Evolutionary conservation across 2,113 vertebrate genomes (phyloP).

Genomic region (Arothron firmamentum): DNA sequence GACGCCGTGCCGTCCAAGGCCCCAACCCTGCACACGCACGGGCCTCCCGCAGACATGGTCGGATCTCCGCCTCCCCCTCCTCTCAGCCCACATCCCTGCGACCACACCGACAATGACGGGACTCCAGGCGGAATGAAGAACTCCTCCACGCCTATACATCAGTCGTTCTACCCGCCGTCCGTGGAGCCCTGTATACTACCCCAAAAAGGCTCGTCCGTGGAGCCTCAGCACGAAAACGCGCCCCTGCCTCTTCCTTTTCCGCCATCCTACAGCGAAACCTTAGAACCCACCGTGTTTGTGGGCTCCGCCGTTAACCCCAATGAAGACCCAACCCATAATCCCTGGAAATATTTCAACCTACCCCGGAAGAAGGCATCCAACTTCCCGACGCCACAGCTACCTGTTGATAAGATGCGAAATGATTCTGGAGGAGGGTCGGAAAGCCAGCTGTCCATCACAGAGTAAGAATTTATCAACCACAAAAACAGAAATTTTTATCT

Average conservation of each 20-base stretch:
- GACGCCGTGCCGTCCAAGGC: constrained; percentile 79
- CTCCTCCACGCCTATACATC: constrained; percentile 89
- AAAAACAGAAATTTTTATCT: background rate
- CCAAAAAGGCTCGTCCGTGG: constrained; percentile 82
- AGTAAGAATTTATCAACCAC: constrained; percentile 75
- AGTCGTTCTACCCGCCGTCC: constrained; percentile 90
- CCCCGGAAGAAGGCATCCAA: constrained; percentile 86
- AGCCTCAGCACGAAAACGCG: constrained; percentile 78
- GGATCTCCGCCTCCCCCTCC: constrained; percentile 91
- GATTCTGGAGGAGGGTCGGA: constrained; percentile 77
- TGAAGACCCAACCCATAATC: constrained; percentile 83
- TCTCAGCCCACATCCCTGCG: constrained; percentile 93
- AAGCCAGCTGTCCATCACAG: constrained; percentile 83
- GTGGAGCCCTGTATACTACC: constrained; percentile 86
- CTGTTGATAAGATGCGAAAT: constrained; percentile 86
- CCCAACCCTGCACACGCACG: constrained; percentile 80
- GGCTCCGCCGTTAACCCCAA: constrained; percentile 85
- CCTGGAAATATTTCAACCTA: constrained; percentile 93
- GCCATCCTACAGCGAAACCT: constrained; percentile 79
- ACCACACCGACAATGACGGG: constrained; percentile 80
- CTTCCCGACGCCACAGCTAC: constrained; percentile 85
- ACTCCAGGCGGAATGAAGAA: constrained; percentile 75
- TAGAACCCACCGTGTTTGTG: constrained; percentile 86
- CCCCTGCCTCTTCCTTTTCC: constrained; percentile 80
- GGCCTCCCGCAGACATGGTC: constrained; percentile 75